These are phyloP conservation scores for Parapsyche elsis DNA, from an alignment of 1,140 invertebrate genomes.

Conservation along the genomic window DNA sequence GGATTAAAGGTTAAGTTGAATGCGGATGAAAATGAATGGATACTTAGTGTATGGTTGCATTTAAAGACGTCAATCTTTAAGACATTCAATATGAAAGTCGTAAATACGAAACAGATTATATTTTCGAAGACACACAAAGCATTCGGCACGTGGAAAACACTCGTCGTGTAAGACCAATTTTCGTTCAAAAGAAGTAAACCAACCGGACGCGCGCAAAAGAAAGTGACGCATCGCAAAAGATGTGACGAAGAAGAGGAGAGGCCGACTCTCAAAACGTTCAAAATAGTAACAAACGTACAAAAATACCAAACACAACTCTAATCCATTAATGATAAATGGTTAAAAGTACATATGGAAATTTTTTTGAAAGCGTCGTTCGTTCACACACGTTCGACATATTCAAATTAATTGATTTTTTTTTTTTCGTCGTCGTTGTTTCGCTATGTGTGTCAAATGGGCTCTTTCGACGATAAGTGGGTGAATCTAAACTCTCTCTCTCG, in stretches of 20 bases:
- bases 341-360: background rate
- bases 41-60: too few relatives aligned
- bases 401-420: constrained; percentile 1
- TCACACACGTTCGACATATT: constrained; percentile 22
- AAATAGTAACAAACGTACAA: too few relatives aligned
- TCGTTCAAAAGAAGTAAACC: background rate
- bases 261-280: background rate
- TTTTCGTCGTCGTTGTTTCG: background rate
- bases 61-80: too few relatives aligned
- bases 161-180: constrained; percentile 4
- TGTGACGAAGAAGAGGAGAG: too few relatives aligned
- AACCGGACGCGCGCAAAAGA: constrained; percentile 18
- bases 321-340: background rate
- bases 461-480: constrained; percentile 37
- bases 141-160: background rate
- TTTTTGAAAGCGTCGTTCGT: background rate
- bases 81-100: too few relatives aligned
- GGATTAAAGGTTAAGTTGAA: too few relatives aligned
- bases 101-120: too few relatives aligned
- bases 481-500: constrained; percentile 29
- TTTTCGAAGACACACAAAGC: too few relatives aligned
- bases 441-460: constrained; percentile 25
- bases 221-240: background rate
- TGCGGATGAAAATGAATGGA: too few relatives aligned
- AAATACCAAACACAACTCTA: background rate